Evolutionary conservation across 30 jellyfish, hydroid and myxozoan genomes (phyloP).

Genomic region (Phacellophora camtschatica): DNA sequence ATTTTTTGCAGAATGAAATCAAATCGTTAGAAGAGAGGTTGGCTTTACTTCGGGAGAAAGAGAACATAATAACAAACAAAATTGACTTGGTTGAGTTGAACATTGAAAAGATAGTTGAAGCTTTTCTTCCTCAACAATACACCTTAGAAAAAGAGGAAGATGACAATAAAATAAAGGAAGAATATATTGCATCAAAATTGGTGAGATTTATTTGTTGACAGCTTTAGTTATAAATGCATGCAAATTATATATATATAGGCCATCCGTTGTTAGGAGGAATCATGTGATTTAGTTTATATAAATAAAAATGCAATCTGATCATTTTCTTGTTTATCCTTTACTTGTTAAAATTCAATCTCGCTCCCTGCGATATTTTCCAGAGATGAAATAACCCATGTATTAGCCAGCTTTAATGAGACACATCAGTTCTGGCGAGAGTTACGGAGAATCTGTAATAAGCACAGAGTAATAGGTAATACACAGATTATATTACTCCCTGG

Average conservation of each 20-base stretch:
- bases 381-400: too few species aligned
- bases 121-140: conserved; percentile 37
- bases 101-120: conserved; percentile 27
- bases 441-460: background rate
- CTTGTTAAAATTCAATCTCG: too few species aligned
- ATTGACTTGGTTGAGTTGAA: conserved; percentile 32
- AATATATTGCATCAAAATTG: background rate
- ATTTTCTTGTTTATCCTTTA: too few species aligned
- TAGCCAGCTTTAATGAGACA: too few species aligned
- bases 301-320: too few species aligned
- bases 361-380: too few species aligned
- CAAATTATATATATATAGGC: background rate
- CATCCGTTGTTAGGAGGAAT: background rate
- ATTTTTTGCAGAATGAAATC: conserved; percentile 23
- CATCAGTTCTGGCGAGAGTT: background rate
- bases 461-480: background rate
- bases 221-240: background rate
- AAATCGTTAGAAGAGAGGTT: conserved; percentile 33
- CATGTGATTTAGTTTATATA: too few species aligned
- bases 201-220: background rate
- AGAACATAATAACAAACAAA: background rate
- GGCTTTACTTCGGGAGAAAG: conserved; percentile 21
- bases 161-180: conserved; percentile 33
- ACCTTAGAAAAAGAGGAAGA: conserved; percentile 18
- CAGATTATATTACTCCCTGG: too few species aligned